Base-by-base conservation (phyloP, 2,888 invertebrate genomes). In the Platycnemis pennipes region DNA sequence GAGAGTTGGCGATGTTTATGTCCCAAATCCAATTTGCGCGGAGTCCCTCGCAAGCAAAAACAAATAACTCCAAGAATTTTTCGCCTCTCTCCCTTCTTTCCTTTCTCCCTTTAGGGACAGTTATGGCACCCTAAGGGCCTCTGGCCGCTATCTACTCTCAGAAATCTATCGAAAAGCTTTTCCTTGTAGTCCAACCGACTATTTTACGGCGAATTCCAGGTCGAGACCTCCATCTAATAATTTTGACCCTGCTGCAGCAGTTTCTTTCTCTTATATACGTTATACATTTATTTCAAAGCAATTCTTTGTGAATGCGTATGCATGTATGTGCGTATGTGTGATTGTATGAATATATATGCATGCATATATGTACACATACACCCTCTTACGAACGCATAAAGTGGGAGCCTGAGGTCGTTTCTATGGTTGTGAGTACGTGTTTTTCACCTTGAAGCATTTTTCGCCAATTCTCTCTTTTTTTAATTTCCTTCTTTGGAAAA, bases 11-110 rank as follows among this genome's bases (percentile, higher is more conserved):
- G 37, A 77, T 77, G 31, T 77, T 77, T 77, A 77, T 77, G 77
- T 77, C 77, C 77, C 77, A 31, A 77, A 77, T 77, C 77, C 77
- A 77, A 77, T 77, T 77, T 77, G 77, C 16, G 77, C 77, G 37
- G n/a, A 31, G 77, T 77, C 31, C 37, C 37, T 37, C 77, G 77
- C 77, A 77, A 26, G 77, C 77, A 77, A 26, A 77, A 37, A 77
- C 37, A 77, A 77, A 77, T 77, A 77, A 77, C 77, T 77, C 37
- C 77, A 31, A 7, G 77, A 77, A 37, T 37, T 77, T 77, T 77
- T 37, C 37, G 26, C 3, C 37, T 11, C 77, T 16, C 63, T n/a
- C 1, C 63, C 19, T 63, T 26, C 63, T 63, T 63, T 16, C 63
- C 63, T n/a, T 63, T 31, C 77, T 37, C 13, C 37, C 63, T n/a